Evolutionary conservation across 2,797 vertebrate species (phyloP).

Genomic region (Geotrypetes seraphini): DNA sequence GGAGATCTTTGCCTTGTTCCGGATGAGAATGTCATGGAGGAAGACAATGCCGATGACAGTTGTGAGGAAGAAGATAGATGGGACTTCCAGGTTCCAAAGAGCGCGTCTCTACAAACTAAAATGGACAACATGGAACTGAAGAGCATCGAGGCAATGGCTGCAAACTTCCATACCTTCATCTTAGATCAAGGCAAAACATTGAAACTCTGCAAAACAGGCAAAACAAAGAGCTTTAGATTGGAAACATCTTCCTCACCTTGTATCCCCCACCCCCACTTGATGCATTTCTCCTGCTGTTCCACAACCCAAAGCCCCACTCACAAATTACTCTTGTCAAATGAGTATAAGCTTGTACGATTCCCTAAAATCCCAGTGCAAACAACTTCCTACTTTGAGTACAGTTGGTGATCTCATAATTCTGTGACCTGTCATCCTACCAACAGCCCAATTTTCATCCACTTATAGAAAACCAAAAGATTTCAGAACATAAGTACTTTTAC

Average conservation of each 20-base stretch:
- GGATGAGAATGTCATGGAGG: conserved; percentile 19
- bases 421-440: too few species aligned
- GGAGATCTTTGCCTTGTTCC: conserved; percentile 54
- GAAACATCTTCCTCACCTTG: too few species aligned
- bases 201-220: conserved; percentile 68
- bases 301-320: too few species aligned
- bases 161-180: conserved; percentile 98
- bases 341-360: too few species aligned
- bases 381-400: too few species aligned
- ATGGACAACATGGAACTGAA: conserved; percentile 78
- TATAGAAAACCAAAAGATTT: too few species aligned
- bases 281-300: too few species aligned
- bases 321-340: too few species aligned
- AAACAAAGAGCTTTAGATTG: conserved; percentile 31
- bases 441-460: too few species aligned
- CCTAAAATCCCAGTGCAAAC: too few species aligned
- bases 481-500: too few species aligned
- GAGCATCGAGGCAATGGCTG: conserved; percentile 82
- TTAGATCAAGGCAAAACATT: conserved; percentile 83
- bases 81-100: conserved; percentile 38
- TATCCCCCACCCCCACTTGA: not conserved
- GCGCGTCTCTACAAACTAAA: conserved; percentile 76
- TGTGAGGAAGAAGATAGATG: conserved; percentile 26
- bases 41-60: conserved; percentile 20
- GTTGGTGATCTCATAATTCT: too few species aligned